These are phyloP conservation scores for Xestia c-nigrum DNA, from an alignment of 2,888 invertebrate genomes.

Conservation along the genomic window DNA sequence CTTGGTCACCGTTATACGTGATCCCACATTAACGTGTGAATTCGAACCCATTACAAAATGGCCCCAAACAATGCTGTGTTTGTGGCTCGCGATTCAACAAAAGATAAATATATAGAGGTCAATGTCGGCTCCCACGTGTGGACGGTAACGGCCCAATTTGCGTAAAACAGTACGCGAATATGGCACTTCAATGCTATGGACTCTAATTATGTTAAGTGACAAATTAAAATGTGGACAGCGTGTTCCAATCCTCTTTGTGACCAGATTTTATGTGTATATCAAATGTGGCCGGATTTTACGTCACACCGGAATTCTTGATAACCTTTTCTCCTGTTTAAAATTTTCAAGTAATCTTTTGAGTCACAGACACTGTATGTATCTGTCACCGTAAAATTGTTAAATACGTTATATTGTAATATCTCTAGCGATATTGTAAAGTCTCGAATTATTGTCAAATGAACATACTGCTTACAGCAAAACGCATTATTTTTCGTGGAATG, in stretches of 20 bases:
- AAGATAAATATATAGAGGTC: constrained; percentile 70
- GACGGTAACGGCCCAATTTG: constrained; percentile 57
- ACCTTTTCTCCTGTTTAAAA: background rate
- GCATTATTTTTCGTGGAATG: too few species aligned
- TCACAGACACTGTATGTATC: background rate
- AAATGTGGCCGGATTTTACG: background rate
- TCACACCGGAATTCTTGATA: background rate
- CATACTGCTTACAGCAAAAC: too few species aligned
- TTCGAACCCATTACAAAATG: constrained; percentile 43
- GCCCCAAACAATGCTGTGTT: constrained; percentile 54
- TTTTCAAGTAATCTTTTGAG: background rate
- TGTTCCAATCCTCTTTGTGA: background rate
- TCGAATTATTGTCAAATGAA: too few species aligned
- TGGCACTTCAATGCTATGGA: constrained; percentile 34
- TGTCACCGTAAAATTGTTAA: too few species aligned
- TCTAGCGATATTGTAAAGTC: too few species aligned
- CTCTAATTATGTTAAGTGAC: constrained; percentile 36
- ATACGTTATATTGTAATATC: too few species aligned
- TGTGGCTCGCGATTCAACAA: constrained; percentile 52
- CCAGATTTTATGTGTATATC: too few species aligned
- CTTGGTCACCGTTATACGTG: constrained; percentile 8
- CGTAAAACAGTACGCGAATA: constrained; percentile 41
- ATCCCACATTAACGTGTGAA: constrained; percentile 45
- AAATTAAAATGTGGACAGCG: constrained; percentile 21
- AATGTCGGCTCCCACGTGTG: constrained; percentile 72